Conservation (phyloP, 2,888 invertebrate genomes). For the Orthosia gothica region DNA sequence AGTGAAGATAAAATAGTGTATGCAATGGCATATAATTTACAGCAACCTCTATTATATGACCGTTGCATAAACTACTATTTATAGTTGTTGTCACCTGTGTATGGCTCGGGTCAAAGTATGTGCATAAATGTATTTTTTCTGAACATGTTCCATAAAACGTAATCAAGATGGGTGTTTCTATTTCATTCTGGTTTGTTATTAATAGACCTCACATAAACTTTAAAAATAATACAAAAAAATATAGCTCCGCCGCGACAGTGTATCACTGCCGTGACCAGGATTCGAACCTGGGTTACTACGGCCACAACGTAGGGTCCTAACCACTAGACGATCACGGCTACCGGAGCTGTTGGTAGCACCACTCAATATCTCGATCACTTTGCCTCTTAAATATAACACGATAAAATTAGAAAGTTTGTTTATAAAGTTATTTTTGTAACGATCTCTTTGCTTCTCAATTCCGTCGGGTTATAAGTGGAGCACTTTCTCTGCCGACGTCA, state of each 20-base stretch:
- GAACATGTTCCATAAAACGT: neutral
- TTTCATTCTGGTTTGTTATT: neutral
- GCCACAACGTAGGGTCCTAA: constrained; percentile 95
- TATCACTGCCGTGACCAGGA: constrained; percentile 92
- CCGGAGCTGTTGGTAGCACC: constrained; percentile 68
- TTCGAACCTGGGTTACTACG: constrained; percentile 95
- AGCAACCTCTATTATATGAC: too few relatives aligned
- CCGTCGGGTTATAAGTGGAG: constrained; percentile 50
- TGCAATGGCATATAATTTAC: too few relatives aligned
- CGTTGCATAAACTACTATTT: too few relatives aligned
- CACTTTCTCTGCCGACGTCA: constrained; percentile 92
- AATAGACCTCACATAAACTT: too few relatives aligned
- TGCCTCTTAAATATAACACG: neutral
- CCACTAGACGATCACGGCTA: constrained; percentile 93
- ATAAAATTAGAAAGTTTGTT: constrained; percentile 42
- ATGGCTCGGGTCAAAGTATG: too few relatives aligned
- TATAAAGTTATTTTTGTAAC: neutral
- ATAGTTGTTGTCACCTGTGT: too few relatives aligned
- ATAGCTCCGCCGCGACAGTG: constrained; percentile 78
- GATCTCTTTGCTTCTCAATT: constrained; percentile 21
- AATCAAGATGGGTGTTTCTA: neutral
- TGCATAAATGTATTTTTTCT: too few relatives aligned
- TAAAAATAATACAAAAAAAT: constrained; percentile 48
- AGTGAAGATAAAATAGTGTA: too few relatives aligned
- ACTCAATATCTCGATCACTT: constrained; percentile 33